These are phyloP conservation scores for Pagrus major DNA, from an alignment of 2,113 vertebrate genomes.

Conservation along the genomic window DNA sequence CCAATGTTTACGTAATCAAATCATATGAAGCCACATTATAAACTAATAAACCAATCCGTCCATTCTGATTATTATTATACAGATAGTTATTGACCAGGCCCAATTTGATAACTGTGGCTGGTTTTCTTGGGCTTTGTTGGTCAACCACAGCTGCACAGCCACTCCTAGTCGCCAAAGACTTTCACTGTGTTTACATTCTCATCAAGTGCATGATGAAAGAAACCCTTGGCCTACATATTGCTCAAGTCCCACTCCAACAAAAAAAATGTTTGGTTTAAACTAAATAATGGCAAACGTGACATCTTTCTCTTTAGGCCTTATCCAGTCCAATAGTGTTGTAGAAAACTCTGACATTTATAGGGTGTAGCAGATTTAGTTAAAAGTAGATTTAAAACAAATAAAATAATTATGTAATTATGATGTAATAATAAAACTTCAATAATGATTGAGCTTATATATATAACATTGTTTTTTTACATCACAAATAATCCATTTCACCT, in stretches of 20 bases:
- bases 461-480: not conserved
- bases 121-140: not conserved
- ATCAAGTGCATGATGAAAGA: accelerated
- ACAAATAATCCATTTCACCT: too few relatives aligned
- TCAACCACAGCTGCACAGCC: not conserved
- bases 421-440: not conserved
- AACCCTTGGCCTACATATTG: not conserved
- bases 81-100: not conserved
- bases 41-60: too few relatives aligned
- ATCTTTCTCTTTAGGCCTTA: not conserved
- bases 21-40: too few relatives aligned
- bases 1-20: not conserved
- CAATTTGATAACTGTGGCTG: not conserved
- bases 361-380: too few relatives aligned
- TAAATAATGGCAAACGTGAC: not conserved
- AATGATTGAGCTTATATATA: not conserved
- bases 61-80: not conserved
- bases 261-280: not conserved
- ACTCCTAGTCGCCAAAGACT: not conserved
- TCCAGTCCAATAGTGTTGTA: not conserved
- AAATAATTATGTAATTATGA: too few relatives aligned
- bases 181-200: not conserved
- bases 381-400: not conserved
- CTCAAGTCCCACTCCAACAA: not conserved
- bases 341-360: not conserved